Conservation (phyloP, 2,797 vertebrate species). For the Hirundo rustica region DNA sequence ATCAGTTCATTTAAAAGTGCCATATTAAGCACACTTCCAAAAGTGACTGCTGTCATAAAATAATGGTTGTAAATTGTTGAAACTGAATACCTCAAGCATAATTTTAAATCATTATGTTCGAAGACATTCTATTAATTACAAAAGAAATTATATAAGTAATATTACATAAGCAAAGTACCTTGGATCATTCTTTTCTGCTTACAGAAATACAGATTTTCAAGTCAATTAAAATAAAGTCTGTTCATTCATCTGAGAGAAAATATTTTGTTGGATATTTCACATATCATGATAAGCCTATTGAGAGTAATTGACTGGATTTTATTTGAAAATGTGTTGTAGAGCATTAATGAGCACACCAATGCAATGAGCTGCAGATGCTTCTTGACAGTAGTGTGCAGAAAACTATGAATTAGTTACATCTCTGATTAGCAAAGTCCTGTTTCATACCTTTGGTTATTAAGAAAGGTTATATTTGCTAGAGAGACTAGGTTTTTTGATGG, state of each 20-base stretch:
- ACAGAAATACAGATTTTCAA: conserved; percentile 1
- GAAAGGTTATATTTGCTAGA: neutral
- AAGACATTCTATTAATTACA: neutral
- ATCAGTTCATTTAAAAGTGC: neutral
- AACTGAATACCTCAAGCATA: neutral
- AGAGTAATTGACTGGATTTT: neutral
- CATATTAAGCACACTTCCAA: neutral
- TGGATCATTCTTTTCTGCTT: neutral
- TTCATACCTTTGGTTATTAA: neutral
- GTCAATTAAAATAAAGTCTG: neutral
- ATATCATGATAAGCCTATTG: neutral
- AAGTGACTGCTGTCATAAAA: neutral
- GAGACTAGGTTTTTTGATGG: accelerated
- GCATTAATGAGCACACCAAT: neutral
- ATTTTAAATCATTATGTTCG: neutral
- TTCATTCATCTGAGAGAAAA: neutral
- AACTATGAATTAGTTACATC: neutral
- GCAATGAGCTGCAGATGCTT: neutral
- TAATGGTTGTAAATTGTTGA: neutral
- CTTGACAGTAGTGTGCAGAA: neutral
- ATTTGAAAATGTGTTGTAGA: neutral
- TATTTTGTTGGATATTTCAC: neutral
- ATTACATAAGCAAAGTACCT: neutral
- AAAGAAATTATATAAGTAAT: neutral
- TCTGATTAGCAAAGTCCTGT: neutral